Percentiles rank a stretch among this genome's conserved stretches.
Conservation (phyloP, 2,888 invertebrate species). For the Reticulitermes lucifugus region DNA sequence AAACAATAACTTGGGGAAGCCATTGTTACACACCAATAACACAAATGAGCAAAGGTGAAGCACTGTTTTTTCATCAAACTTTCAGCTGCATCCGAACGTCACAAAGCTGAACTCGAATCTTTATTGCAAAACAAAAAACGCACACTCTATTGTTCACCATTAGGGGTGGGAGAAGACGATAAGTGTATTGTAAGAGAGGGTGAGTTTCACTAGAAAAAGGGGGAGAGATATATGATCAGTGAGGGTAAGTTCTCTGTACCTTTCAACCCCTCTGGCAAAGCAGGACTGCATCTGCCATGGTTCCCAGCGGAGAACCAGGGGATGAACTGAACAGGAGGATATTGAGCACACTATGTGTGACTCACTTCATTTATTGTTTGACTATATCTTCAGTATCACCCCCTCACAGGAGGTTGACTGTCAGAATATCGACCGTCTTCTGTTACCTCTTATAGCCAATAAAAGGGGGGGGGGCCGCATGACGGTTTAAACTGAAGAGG, state of each 20-base stretch:
- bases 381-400: slow-evolving; percentile 24
- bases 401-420: not conserved
- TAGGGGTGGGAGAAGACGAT: slow-evolving; percentile 11
- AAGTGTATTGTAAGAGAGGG: slow-evolving; percentile 19
- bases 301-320: not conserved
- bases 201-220: not conserved
- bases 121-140: slow-evolving; percentile 11
- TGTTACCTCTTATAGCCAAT: slow-evolving; percentile 16
- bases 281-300: slow-evolving; percentile 18
- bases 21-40: not conserved
- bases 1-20: no score
- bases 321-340: not conserved
- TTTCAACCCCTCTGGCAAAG: not conserved
- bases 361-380: slow-evolving; percentile 32
- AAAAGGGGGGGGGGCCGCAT: not conserved
- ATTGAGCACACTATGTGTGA: not conserved
- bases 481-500: slow-evolving; percentile 3
- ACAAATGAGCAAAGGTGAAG: not conserved
- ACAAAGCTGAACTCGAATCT: slow-evolving; percentile 12
- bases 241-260: slow-evolving; percentile 21
- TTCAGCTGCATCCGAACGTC: not conserved
- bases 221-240: not conserved
- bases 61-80: not conserved
- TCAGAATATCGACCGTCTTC: not conserved
- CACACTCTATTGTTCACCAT: not conserved